phyloP scores from a whole-genome alignment of 1,140 invertebrate species.

The Yoshiicerus persimilis region DNA sequence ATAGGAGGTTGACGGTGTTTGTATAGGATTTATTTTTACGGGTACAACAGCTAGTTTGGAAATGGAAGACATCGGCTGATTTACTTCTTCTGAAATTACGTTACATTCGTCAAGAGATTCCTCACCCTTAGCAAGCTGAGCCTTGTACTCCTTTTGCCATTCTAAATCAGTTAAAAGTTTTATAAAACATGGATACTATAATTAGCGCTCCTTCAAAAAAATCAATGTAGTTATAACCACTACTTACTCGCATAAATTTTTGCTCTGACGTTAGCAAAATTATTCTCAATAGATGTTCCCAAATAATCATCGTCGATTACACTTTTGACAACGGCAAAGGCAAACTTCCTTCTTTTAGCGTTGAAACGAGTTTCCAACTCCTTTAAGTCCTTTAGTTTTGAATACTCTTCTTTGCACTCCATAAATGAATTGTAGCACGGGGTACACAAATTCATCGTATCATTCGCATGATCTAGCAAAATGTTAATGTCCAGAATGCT shows the following conservation, averaged over 20 bases:
- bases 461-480: background rate
- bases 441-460: background rate
- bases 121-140: background rate
- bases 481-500: background rate
- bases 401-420: background rate
- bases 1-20: too few species aligned
- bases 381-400: background rate
- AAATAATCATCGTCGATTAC: background rate
- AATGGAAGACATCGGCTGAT: too few species aligned
- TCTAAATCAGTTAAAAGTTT: too few species aligned
- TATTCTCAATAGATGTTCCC: background rate
- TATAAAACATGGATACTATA: too few species aligned
- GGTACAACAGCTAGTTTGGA: background rate
- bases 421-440: background rate
- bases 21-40: background rate
- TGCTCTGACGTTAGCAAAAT: background rate
- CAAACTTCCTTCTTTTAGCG: background rate
- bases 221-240: too few species aligned
- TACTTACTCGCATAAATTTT: background rate
- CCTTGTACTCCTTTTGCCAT: background rate
- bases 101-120: background rate
- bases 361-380: background rate
- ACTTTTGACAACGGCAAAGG: slow-evolving; percentile 13
- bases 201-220: too few species aligned
- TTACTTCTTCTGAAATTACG: too few species aligned